Evolutionary conservation across 2,113 vertebrate genomes (phyloP).

Genomic region (Lepus europaeus): DNA sequence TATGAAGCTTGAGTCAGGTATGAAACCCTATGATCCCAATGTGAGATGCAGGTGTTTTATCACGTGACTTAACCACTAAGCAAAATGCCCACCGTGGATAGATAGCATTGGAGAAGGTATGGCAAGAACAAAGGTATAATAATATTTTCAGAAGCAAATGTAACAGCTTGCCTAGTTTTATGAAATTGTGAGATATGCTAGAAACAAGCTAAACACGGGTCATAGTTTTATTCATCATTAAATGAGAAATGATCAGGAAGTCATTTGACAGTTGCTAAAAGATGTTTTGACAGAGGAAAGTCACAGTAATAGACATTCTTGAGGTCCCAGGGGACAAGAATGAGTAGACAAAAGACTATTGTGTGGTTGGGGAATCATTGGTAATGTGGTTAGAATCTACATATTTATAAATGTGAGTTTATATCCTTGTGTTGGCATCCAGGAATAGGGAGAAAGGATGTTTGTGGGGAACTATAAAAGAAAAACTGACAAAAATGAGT

Average conservation of each 20-base stretch:
- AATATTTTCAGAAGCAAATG: not conserved
- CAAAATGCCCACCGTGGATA: too few relatives aligned
- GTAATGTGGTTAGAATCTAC: not conserved
- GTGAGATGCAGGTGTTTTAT: too few relatives aligned
- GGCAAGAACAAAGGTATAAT: not conserved
- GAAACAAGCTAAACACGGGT: not conserved
- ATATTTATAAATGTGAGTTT: not conserved
- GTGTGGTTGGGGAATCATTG: not conserved
- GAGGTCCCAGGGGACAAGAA: not conserved
- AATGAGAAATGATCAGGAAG: not conserved
- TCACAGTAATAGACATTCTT: not conserved
- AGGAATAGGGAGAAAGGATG: not conserved
- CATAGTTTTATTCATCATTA: not conserved
- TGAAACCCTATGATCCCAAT: too few relatives aligned
- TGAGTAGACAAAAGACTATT: not conserved
- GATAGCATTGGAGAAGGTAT: not conserved
- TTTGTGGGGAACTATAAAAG: not conserved
- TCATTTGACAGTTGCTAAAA: not conserved
- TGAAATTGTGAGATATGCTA: not conserved
- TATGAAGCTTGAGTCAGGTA: too few relatives aligned
- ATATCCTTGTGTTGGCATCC: not conserved
- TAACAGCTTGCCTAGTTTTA: not conserved
- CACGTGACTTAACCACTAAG: not conserved
- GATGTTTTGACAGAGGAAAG: not conserved
- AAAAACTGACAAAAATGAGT: slow-evolving; percentile 6